Conservation (phyloP, 2,113 vertebrate species). For the Miniopterus natalensis region DNA sequence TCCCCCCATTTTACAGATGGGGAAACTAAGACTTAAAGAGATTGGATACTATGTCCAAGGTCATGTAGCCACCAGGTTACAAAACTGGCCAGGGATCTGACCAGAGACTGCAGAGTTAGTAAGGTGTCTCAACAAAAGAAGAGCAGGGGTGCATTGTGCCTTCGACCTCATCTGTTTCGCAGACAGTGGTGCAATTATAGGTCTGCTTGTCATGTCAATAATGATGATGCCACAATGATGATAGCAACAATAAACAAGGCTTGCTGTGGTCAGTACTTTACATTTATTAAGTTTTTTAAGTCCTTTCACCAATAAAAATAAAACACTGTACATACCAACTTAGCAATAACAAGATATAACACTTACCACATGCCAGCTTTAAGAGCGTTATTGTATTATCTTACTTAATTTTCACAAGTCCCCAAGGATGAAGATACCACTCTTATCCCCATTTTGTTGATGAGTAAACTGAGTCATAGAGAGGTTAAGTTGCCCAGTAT, state of each 20-base stretch:
- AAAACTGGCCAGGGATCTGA: background rate
- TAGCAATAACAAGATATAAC: background rate
- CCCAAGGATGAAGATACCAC: background rate
- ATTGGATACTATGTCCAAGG: background rate
- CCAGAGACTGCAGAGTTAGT: background rate
- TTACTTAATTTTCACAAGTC: conserved; percentile 29
- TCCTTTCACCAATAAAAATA: conserved; percentile 22
- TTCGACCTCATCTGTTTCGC: background rate
- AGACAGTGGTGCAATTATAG: background rate
- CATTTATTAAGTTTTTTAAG: background rate
- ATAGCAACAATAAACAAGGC: background rate
- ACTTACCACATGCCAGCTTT: background rate
- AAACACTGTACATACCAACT: background rate
- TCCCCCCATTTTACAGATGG: background rate
- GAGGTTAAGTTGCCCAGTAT: background rate
- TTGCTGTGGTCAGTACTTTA: background rate
- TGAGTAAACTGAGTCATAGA: background rate
- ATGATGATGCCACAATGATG: background rate
- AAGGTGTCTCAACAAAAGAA: background rate
- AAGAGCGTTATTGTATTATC: background rate
- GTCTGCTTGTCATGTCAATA: background rate
- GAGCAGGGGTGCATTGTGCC: background rate
- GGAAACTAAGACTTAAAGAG: background rate
- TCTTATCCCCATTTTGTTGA: background rate
- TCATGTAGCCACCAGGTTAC: background rate